Evolutionary conservation across 2,888 invertebrate genomes (phyloP).

Genomic region (Euzophera pinguis): DNA sequence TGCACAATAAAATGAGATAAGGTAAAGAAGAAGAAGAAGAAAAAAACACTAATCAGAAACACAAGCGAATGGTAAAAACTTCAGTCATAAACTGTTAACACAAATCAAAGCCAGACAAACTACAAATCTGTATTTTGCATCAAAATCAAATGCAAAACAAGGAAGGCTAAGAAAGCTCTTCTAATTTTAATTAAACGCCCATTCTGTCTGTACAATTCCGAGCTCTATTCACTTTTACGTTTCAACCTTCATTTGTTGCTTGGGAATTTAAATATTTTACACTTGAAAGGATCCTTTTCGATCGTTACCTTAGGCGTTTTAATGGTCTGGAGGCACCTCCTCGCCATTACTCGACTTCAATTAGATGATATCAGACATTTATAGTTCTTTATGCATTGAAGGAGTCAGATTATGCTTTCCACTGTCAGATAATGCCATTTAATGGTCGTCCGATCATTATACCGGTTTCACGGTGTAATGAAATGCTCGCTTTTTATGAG

Average conservation of each 20-base stretch:
- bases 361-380: conserved; percentile 78
- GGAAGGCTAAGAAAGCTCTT: conserved; percentile 27
- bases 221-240: conserved; percentile 33
- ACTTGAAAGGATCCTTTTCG: conserved; percentile 53
- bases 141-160: conserved; percentile 13
- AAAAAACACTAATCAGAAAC: too few species aligned
- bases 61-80: too few species aligned
- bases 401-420: conserved; percentile 67
- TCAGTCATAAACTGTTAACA: not conserved
- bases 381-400: conserved; percentile 77
- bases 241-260: conserved; percentile 50
- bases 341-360: conserved; percentile 66
- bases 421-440: conserved; percentile 68
- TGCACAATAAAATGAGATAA: too few species aligned
- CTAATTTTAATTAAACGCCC: conserved; percentile 54
- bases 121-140: not conserved
- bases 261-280: conserved; percentile 70
- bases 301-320: conserved; percentile 68
- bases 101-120: not conserved
- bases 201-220: conserved; percentile 33
- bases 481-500: conserved; percentile 66
- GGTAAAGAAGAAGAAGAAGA: too few species aligned
- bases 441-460: conserved; percentile 70
- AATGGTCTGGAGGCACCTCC: conserved; percentile 45
- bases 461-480: conserved; percentile 61